Conservation (phyloP, 2,888 invertebrate species). For the Acanthosepion pharaonis region DNA sequence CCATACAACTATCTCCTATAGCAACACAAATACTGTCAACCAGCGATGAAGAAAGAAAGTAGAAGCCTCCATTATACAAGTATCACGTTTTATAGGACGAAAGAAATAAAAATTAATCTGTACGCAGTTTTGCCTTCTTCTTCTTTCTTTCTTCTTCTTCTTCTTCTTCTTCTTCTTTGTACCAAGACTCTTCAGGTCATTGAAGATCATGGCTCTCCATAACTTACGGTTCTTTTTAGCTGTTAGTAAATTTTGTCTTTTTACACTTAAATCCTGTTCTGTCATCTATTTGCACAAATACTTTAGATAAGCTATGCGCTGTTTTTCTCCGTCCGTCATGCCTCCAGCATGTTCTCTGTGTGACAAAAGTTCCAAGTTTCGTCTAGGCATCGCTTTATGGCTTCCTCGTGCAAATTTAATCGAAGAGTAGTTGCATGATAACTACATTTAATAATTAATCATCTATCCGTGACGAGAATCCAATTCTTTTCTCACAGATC, state of each 20-base stretch:
- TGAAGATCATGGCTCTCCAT: too few relatives aligned
- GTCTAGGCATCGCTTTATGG: background rate
- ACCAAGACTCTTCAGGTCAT: too few relatives aligned
- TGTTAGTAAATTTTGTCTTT: too few relatives aligned
- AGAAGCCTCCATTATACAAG: background rate
- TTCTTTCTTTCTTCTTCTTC: too few relatives aligned
- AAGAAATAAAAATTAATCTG: background rate
- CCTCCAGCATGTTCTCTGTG: too few relatives aligned
- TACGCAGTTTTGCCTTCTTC: background rate
- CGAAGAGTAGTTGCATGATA: background rate
- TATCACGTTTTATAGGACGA: background rate
- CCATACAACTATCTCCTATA: background rate
- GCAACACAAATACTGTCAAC: background rate
- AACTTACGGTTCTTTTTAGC: too few relatives aligned
- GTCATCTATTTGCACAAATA: too few relatives aligned
- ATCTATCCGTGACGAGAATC: background rate
- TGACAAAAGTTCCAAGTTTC: too few relatives aligned
- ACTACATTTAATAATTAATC: background rate
- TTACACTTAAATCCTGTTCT: too few relatives aligned
- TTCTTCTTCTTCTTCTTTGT: too few relatives aligned
- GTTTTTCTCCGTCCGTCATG: too few relatives aligned
- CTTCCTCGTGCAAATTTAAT: background rate
- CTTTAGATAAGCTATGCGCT: too few relatives aligned
- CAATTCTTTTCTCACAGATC: background rate
- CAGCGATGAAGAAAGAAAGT: background rate